Base-by-base conservation (phyloP, 2,888 invertebrate genomes). In the Hirtodrosophila histrioides region DNA sequence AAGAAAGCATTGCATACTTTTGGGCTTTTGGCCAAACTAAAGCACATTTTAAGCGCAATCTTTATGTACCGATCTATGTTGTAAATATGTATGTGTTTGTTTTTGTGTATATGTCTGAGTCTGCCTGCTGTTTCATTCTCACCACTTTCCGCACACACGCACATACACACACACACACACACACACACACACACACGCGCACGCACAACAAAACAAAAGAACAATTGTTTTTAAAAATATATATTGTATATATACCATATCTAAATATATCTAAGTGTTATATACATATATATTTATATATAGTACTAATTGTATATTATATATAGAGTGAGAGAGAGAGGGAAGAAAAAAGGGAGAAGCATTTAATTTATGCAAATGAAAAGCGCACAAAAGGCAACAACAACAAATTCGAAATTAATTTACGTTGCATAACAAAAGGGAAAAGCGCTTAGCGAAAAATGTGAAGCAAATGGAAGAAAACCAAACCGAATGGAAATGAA, bases 391-490 rank as follows among this genome's bases (percentile, higher is more conserved):
- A 70, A 54, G 61, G 37, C 43, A 58, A 43, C 55, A 53, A 45
- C 49, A 43, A 69, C 60, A 79, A 77, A 80, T 84, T 75, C 53
- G 72, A 86, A 75, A 73, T 86, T 78, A 78, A 83, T 84, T 86
- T 75, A 45, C 70, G 72, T 69, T 79, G 69, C 76, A 82, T 58
- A 75, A 75, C 75, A 77, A 75, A 79, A 55, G 51, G 41, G 27
- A 40, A 40, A 41, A 17, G 37, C 48, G 51, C 44, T 53, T 50
- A 37, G 45, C 44, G 44, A 40, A 33, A 54, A 54, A 62, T 61
- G 51, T 62, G 51, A 48, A 55, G 43, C 39, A 50, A 65, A 49
- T 54, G 49, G 35, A 17, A 17, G 27, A 61, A 66, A 67, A 31
- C 12, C 24, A 51, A 66, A 81, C 50, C 17, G 43, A 57, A 33